A percentile compares a stretch with the other conserved stretches of the same genome.
These are phyloP conservation scores for Bos taurus DNA, from an alignment of 2,113 vertebrate genomes.

Conservation along the genomic window ARS-UCD2.0 NC_037351.1:15655001-15655500, in stretches of 20 bases:
- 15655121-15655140: no score
- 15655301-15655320: neutral
- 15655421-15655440: neutral
- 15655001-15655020: no score
- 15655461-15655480: neutral
- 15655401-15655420: neutral
- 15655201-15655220: no score
- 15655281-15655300: neutral
- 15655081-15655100: no score
- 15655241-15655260: neutral
- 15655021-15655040: no score
- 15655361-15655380: neutral
- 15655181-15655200: no score
- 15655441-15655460: neutral
- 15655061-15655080: no score
- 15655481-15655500: neutral
- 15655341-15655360: neutral
- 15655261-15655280: neutral
- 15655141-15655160: no score
- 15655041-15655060: no score
- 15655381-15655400: neutral
- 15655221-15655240: no score
- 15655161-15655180: no score
- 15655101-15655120: no score
- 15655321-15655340: neutral